These are phyloP conservation scores for Todiramphus chloris DNA, from an alignment of 2,113 vertebrate genomes.

Conservation along the genomic window DNA sequence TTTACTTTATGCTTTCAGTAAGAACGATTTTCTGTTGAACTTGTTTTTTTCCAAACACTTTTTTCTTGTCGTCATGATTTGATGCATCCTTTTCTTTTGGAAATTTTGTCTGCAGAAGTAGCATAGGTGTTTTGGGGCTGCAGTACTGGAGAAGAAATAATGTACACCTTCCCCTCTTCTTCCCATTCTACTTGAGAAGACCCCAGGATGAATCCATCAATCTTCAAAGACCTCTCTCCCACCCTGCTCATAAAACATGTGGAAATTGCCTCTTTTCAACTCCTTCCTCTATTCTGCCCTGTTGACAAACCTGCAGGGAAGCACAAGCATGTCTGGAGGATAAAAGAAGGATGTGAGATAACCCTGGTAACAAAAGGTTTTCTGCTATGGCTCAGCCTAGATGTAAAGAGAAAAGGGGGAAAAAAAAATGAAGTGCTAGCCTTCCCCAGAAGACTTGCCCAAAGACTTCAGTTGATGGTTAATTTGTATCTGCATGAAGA, in stretches of 20 bases:
- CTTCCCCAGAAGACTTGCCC: not conserved
- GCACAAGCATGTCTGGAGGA: not conserved
- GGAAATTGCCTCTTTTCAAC: not conserved
- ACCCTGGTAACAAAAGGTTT: not conserved
- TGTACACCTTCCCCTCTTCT: not conserved
- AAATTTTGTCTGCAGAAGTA: not conserved
- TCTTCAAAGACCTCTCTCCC: not conserved
- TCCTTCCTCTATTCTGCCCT: not conserved
- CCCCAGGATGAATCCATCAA: not conserved
- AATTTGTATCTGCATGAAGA: not conserved
- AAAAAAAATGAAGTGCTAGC: not conserved
- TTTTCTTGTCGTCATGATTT: conserved; percentile 7
- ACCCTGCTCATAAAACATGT: not conserved
- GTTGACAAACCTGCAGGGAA: not conserved
- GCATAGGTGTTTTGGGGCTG: not conserved
- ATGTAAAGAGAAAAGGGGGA: not conserved
- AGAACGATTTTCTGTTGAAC: conserved; percentile 22
- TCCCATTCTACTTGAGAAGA: not conserved
- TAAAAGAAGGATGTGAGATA: not conserved
- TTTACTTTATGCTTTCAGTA: not conserved
- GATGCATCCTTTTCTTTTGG: not conserved
- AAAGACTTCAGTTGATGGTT: not conserved
- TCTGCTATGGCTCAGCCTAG: not conserved
- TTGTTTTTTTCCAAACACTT: conserved; percentile 9
- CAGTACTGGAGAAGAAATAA: not conserved